These are phyloP conservation scores for Argya squamiceps DNA, from an alignment of 2,797 vertebrate species.

Conservation along the genomic window DNA sequence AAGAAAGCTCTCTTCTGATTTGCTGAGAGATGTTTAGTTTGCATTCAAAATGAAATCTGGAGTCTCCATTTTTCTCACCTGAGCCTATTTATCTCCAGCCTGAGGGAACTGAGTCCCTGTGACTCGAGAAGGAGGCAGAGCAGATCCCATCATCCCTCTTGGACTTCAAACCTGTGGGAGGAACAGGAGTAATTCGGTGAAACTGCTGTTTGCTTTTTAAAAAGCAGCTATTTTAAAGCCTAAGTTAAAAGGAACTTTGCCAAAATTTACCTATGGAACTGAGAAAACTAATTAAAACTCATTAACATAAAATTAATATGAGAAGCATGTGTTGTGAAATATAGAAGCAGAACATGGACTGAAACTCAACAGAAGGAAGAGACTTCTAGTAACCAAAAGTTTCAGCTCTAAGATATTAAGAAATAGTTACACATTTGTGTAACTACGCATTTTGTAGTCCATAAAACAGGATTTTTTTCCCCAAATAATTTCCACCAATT, in stretches of 20 bases:
- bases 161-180: neutral
- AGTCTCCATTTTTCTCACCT: neutral
- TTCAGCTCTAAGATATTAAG: neutral
- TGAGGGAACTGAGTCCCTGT: neutral
- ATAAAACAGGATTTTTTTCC: neutral
- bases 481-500: neutral
- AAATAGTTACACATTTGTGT: neutral
- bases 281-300: neutral
- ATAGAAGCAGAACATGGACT: neutral
- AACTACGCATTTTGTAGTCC: neutral
- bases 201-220: neutral
- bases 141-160: neutral
- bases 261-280: neutral
- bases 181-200: neutral
- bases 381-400: neutral
- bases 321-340: neutral
- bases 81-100: neutral
- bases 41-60: neutral
- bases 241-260: neutral
- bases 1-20: neutral
- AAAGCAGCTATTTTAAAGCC: neutral
- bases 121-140: neutral
- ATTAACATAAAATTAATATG: neutral
- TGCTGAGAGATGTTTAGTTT: neutral
- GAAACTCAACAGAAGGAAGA: neutral